Conservation (phyloP, 2,113 vertebrate species). For the Andinoacara biseriatus region DNA sequence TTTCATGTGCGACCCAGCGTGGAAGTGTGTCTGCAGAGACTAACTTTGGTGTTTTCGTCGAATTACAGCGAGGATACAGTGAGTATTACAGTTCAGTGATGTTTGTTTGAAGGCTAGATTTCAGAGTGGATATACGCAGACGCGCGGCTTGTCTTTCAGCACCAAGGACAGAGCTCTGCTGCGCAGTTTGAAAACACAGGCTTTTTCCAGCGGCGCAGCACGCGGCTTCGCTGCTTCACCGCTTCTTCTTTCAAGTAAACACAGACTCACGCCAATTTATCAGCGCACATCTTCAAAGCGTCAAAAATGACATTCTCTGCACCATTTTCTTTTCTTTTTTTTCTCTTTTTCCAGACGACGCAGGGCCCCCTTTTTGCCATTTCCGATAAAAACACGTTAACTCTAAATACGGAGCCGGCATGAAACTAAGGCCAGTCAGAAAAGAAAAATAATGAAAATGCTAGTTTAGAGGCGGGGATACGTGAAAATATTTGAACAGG, state of each 20-base stretch:
- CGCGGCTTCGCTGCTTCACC: background rate
- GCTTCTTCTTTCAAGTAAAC: background rate
- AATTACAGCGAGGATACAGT: background rate
- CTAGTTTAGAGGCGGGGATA: background rate
- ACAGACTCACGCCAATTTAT: background rate
- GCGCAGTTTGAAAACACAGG: conserved; percentile 37
- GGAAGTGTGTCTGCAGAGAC: background rate
- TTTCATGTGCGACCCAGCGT: background rate
- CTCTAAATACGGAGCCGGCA: background rate
- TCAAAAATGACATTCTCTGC: background rate
- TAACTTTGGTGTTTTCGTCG: conserved; percentile 12
- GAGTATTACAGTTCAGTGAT: background rate
- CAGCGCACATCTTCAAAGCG: background rate
- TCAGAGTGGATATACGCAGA: conserved; percentile 1
- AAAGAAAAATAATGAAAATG: no score
- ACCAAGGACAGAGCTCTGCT: conserved; percentile 64
- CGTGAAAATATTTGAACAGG: background rate
- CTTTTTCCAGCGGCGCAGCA: background rate
- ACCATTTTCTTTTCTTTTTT: background rate
- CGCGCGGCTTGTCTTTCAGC: conserved; percentile 37
- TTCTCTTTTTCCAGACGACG: background rate
- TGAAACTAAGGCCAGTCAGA: background rate
- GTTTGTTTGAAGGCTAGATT: background rate
- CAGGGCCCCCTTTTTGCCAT: background rate
- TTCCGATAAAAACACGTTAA: background rate